A percentile compares a stretch with the other conserved stretches of the same genome.
Conservation (phyloP, 1,140 invertebrate genomes). For the Drosophila funebris region DNA sequence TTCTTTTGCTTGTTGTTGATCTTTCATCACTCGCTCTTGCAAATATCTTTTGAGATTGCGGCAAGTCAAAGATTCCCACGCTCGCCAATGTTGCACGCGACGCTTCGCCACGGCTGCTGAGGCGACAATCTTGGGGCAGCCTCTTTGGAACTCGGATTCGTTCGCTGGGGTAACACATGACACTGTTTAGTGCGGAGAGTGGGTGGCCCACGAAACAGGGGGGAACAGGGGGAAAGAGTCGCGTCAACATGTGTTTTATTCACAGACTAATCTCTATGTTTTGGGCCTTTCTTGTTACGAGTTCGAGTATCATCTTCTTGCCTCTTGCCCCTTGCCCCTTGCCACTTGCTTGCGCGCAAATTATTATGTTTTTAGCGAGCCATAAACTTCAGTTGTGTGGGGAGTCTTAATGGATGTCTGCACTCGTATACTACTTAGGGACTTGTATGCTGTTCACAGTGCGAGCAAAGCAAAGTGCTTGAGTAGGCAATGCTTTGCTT, state of each 20-base stretch:
- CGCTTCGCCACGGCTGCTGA: constrained; percentile 9
- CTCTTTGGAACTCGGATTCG: not conserved
- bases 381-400: not conserved
- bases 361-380: not conserved
- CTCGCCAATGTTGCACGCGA: constrained; percentile 61
- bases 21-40: constrained; percentile 45
- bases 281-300: not conserved
- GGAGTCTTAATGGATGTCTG: not conserved
- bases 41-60: constrained; percentile 68
- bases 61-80: constrained; percentile 70
- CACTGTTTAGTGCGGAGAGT: constrained; percentile 11
- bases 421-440: no score
- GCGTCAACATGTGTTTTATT: constrained; percentile 36
- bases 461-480: not conserved
- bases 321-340: not conserved
- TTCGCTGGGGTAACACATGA: constrained; percentile 15
- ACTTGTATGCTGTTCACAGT: not conserved
- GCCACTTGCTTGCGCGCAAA: constrained; percentile 17
- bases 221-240: not conserved
- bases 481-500: no score
- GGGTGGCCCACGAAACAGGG: constrained; percentile 10
- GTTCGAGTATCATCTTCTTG: not conserved
- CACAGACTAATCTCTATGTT: not conserved
- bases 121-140: constrained; percentile 24
- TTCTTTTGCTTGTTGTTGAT: constrained; percentile 8